Evolutionary conservation across 2,888 invertebrate genomes (phyloP), one percentile per base, ranked within the genome.

Genomic region (Endotricha flammealis): DNA sequence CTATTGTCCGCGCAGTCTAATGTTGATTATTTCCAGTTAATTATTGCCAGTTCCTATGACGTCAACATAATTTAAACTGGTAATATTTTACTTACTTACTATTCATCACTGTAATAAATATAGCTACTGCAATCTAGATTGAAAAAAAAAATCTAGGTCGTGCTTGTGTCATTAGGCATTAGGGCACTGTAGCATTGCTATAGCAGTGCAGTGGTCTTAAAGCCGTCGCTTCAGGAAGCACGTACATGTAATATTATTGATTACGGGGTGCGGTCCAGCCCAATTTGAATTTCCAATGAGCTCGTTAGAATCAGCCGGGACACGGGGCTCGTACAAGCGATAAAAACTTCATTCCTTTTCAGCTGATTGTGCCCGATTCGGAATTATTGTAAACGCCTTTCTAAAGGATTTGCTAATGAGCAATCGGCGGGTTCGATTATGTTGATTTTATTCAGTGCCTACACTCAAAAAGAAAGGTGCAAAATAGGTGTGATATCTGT

Each of bases 221-320:
- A 55, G 57, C 59, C 50, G 60, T 43, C 61, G 63, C 68, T 79
- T 72, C 69, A 75, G 78, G 72, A 78, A 74, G 68, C 81, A 79
- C 80, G 80, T 83, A 80, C 82, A 73, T 79, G 77, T 83, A 81
- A 82, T 85, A 82, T 83, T 83, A 85, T 86, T 85, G 85, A 86
- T 86, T 79, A 78, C 76, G 57, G 78, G 71, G 80, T 68, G 75
- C 73, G 73, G 66, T 72, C 75, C 72, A 69, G 67, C 62, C 60
- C 68, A 54, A 85, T 85, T 85, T 85, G 85, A 86, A 86, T 82
- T 85, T 77, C 82, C 79, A 83, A 85, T 85, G 82, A 85, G 83
- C 79, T 82, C 79, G 83, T 83, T 85, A 85, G 71, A 79, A 70
- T 67, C 66, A 62, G 67, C 61, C 63, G 57, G 72, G 57, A 69